Conservation (phyloP, 2,888 invertebrate genomes). For the Stenodera caucasica region DNA sequence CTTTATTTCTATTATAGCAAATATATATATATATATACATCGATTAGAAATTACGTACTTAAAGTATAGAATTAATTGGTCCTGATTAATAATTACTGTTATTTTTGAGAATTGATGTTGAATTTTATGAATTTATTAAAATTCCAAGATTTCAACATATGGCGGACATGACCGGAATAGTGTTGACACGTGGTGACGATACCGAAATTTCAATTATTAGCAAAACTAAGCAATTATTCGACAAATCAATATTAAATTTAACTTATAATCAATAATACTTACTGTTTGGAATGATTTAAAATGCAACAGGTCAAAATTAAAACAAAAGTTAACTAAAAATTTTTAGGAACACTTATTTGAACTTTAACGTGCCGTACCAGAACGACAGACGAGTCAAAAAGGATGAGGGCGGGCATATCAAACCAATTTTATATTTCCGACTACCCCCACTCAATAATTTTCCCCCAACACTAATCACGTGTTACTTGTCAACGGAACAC, state of each 20-base stretch:
- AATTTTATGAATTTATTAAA: slow-evolving; percentile 9
- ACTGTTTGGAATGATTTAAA: slow-evolving; percentile 47
- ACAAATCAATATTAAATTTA: slow-evolving; percentile 17
- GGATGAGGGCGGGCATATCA: slow-evolving; percentile 48
- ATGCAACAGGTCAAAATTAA: slow-evolving; percentile 44
- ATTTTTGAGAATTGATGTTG: no score
- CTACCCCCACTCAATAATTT: slow-evolving; percentile 10
- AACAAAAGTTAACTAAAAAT: slow-evolving; percentile 6
- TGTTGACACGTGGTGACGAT: slow-evolving; percentile 51
- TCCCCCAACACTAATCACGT: neutral
- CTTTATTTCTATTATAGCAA: no score
- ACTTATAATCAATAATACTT: slow-evolving; percentile 36
- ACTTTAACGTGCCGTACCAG: slow-evolving; percentile 51
- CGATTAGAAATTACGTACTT: no score
- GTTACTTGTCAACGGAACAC: neutral
- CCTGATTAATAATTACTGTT: no score
- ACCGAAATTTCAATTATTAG: slow-evolving; percentile 22
- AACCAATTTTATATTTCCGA: slow-evolving; percentile 36
- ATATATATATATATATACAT: no score
- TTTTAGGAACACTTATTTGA: slow-evolving; percentile 45
- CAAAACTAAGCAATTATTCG: slow-evolving; percentile 6
- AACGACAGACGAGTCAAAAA: slow-evolving; percentile 54
- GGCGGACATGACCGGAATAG: slow-evolving; percentile 50
- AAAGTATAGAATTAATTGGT: no score
- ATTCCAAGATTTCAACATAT: slow-evolving; percentile 48